These are phyloP conservation scores for Cryptocephalus primarius DNA, from an alignment of 2,888 invertebrate species.

Conservation along the genomic window DNA sequence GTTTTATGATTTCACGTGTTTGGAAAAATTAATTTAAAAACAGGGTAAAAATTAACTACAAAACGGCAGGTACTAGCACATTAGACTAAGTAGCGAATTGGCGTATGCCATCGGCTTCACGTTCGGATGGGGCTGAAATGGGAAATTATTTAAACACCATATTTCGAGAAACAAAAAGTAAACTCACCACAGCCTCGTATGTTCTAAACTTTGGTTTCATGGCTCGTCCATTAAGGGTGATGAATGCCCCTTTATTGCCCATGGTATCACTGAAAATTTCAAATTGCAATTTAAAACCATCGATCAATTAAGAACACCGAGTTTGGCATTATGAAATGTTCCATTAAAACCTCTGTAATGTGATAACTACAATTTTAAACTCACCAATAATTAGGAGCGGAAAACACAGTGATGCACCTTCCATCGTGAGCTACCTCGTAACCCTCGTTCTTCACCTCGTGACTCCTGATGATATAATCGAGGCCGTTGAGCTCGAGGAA, in stretches of 20 bases:
- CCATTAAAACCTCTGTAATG: neutral
- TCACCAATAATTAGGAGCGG: constrained; percentile 98
- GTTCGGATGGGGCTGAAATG: constrained; percentile 86
- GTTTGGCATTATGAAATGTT: neutral
- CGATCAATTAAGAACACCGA: neutral
- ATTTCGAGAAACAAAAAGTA: neutral
- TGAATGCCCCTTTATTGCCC: constrained; percentile 98
- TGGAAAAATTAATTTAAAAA: constrained; percentile 11
- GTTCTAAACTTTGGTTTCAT: constrained; percentile 83
- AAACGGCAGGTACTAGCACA: constrained; percentile 49
- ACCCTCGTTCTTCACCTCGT: constrained; percentile 94
- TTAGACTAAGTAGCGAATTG: constrained; percentile 68
- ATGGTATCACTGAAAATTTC: constrained; percentile 79
- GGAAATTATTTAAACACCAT: too few relatives aligned
- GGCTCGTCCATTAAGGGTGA: constrained; percentile 84
- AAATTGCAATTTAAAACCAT: neutral
- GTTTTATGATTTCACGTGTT: constrained; percentile 4
- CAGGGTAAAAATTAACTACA: constrained; percentile 16
- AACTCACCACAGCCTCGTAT: constrained; percentile 88
- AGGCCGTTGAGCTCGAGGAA: constrained; percentile 80
- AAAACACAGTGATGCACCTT: constrained; percentile 97
- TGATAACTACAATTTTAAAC: constrained; percentile 11
- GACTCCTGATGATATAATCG: constrained; percentile 90
- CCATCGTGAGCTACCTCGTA: constrained; percentile 93
- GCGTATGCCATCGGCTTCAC: constrained; percentile 98